These are phyloP conservation scores for Thereva unica DNA, from an alignment of 2,888 invertebrate genomes.

Conservation along the genomic window DNA sequence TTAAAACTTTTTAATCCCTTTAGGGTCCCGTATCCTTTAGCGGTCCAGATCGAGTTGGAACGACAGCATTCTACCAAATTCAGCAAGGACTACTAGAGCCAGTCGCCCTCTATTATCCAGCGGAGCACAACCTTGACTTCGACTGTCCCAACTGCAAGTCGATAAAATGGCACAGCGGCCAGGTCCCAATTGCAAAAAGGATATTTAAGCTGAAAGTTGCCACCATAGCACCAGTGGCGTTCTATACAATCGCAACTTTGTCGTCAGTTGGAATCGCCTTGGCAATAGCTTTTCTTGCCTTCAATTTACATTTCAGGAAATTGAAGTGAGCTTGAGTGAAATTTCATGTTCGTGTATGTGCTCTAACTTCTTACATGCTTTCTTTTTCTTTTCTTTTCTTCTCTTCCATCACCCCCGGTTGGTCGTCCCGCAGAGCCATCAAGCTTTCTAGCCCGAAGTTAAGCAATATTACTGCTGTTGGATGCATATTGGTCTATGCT, in stretches of 20 bases:
- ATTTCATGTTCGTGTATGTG: conserved; percentile 10
- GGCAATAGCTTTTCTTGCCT: conserved; percentile 75
- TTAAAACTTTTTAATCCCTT: conserved; percentile 46
- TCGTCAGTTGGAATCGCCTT: conserved; percentile 76
- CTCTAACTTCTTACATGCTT: neutral
- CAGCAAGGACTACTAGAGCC: conserved; percentile 75
- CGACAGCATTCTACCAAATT: conserved; percentile 85
- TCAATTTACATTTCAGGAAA: conserved; percentile 81
- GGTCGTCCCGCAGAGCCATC: conserved; percentile 68
- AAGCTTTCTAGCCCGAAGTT: conserved; percentile 90
- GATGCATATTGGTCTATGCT: conserved; percentile 87
- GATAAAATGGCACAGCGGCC: conserved; percentile 75
- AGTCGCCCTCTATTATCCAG: conserved; percentile 74
- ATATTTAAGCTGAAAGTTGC: conserved; percentile 75
- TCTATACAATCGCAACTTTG: conserved; percentile 72
- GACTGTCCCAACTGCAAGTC: conserved; percentile 70
- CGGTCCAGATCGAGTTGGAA: conserved; percentile 85
- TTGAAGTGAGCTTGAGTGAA: conserved; percentile 66
- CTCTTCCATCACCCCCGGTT: conserved; percentile 13
- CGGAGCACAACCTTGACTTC: conserved; percentile 66
- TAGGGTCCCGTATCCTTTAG: conserved; percentile 90
- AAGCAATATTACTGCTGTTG: conserved; percentile 89
- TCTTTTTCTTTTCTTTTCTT: conserved; percentile 36
- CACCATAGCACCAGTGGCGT: conserved; percentile 76
- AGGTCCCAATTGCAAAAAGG: conserved; percentile 78